These are phyloP conservation scores for Apodemus sylvaticus DNA, from an alignment of 2,113 vertebrate genomes.

Conservation along the genomic window DNA sequence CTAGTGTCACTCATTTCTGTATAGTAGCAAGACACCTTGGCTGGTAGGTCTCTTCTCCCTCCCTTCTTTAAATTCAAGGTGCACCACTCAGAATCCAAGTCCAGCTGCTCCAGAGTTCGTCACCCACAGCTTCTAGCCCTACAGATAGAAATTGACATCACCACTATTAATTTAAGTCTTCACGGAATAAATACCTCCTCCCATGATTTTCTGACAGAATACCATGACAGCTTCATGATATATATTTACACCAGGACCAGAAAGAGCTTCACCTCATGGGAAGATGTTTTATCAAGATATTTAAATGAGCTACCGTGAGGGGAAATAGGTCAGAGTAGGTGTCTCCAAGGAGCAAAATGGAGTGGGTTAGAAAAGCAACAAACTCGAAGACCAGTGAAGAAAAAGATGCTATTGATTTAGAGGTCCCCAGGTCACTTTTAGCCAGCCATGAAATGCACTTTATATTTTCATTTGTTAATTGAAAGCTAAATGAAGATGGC, in stretches of 20 bases:
- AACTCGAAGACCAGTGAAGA: neutral
- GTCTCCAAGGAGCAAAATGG: slow-evolving; percentile 20
- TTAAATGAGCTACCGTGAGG: slow-evolving; percentile 47
- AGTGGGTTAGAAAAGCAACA: neutral
- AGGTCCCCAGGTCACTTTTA: slow-evolving; percentile 52
- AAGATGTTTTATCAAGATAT: slow-evolving; percentile 64
- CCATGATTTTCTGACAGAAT: slow-evolving; percentile 53
- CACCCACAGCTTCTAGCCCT: neutral
- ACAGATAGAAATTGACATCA: slow-evolving; percentile 38
- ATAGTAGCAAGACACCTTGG: neutral
- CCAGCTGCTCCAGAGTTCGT: neutral
- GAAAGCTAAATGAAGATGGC: slow-evolving; percentile 67
- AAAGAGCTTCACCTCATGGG: slow-evolving; percentile 40
- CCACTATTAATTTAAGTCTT: slow-evolving; percentile 71
- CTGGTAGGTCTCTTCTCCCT: slow-evolving; percentile 53
- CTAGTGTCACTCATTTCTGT: slow-evolving; percentile 53
- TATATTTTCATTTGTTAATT: slow-evolving; percentile 80
- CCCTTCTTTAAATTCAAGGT: slow-evolving; percentile 10
- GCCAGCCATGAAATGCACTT: neutral
- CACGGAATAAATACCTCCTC: slow-evolving; percentile 71
- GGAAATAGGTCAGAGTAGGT: neutral
- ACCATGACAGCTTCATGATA: slow-evolving; percentile 55
- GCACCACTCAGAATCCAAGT: slow-evolving; percentile 43
- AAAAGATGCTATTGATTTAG: neutral
- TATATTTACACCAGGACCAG: slow-evolving; percentile 45